A percentile compares a stretch with the other conserved stretches of the same genome.
Evolutionary conservation across 2,888 invertebrate genomes (phyloP).

Genomic region (Lottia scabra): DNA sequence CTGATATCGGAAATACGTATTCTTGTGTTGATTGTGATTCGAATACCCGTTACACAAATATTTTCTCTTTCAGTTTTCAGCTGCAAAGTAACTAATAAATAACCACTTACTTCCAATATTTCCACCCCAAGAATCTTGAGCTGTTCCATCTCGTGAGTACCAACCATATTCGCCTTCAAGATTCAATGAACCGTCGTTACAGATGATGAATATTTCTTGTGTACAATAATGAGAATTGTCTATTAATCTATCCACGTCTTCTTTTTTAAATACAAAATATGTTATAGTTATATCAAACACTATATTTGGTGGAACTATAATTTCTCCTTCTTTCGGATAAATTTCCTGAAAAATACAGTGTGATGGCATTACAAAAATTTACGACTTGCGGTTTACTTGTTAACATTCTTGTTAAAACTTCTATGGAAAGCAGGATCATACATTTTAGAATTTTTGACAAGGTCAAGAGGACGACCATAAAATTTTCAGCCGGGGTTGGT

Average conservation of each 20-base stretch:
- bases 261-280: conserved; percentile 33
- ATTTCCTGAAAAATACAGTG: conserved; percentile 10
- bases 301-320: conserved; percentile 1
- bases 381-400: too few species aligned
- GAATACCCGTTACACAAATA: too few species aligned
- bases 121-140: conserved; percentile 28
- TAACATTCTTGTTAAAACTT: too few species aligned
- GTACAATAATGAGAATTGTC: conserved; percentile 44
- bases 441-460: too few species aligned
- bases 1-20: too few species aligned
- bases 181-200: conserved; percentile 29
- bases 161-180: conserved; percentile 23
- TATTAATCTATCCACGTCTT: conserved; percentile 27
- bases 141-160: conserved; percentile 22
- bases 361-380: too few species aligned
- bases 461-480: too few species aligned
- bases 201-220: conserved; percentile 41
- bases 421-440: too few species aligned
- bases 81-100: too few species aligned
- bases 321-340: conserved; percentile 2
- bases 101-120: conserved; percentile 8
- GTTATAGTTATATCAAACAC: conserved; percentile 10
- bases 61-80: too few species aligned
- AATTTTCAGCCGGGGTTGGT: too few species aligned
- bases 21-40: too few species aligned